Percentiles rank a stretch among this genome's conserved stretches.
Conservation (phyloP, 2,888 invertebrate species). For the Drosophila merina region DNA sequence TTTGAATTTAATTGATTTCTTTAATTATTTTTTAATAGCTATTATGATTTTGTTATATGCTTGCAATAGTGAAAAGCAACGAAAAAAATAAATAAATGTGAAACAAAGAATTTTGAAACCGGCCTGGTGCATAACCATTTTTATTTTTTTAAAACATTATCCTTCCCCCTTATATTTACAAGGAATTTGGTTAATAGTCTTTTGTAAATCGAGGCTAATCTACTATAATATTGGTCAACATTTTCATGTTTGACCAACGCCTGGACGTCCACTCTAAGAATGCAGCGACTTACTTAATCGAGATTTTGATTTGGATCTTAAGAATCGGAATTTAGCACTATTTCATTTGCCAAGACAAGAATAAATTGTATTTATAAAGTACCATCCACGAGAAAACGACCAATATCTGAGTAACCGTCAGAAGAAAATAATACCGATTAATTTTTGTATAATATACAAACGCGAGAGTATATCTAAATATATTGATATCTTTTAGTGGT, state of each 20-base stretch:
- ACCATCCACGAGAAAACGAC: conserved; percentile 69
- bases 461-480: conserved; percentile 12
- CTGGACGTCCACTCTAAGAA: background rate
- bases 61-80: conserved; percentile 71
- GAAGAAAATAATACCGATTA: conserved; percentile 43
- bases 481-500: conserved; percentile 15
- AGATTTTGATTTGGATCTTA: background rate
- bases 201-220: background rate
- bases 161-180: background rate
- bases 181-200: background rate
- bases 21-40: conserved; percentile 71
- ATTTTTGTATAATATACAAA: conserved; percentile 50
- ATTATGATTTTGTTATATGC: conserved; percentile 73
- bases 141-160: background rate
- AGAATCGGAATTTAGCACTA: conserved; percentile 24
- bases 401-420: conserved; percentile 59
- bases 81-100: conserved; percentile 48
- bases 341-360: conserved; percentile 57
- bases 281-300: background rate
- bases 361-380: conserved; percentile 45
- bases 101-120: conserved; percentile 50
- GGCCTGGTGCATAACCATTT: conserved; percentile 18
- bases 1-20: conserved; percentile 76
- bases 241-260: background rate
- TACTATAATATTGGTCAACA: background rate